phyloP scores from a whole-genome alignment of 2,888 invertebrate species.

The Orthosia gothica region DNA sequence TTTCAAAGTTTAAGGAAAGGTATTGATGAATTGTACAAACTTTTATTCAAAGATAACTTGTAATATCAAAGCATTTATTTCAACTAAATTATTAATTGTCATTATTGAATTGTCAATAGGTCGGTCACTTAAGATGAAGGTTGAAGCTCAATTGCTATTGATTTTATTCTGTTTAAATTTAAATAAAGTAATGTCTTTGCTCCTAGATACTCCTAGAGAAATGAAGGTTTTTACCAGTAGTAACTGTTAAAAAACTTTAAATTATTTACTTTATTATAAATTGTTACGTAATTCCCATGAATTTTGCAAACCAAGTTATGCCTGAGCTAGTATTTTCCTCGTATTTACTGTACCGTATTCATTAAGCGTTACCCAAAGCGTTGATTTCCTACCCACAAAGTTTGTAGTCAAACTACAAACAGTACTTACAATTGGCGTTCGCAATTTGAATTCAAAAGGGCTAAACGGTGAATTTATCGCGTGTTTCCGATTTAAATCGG shows the following conservation, averaged over 20 bases:
- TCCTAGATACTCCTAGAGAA: too few relatives aligned
- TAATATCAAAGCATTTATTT: not conserved
- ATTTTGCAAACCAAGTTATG: not conserved
- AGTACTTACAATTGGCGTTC: constrained; percentile 73
- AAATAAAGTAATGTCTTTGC: too few relatives aligned
- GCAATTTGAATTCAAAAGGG: constrained; percentile 85
- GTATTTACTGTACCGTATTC: constrained; percentile 13
- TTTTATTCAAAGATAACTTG: not conserved
- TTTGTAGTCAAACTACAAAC: constrained; percentile 56
- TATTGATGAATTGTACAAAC: not conserved
- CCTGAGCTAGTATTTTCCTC: not conserved
- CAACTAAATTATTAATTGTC: too few relatives aligned
- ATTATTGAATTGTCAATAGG: too few relatives aligned
- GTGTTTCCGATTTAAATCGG: constrained; percentile 90
- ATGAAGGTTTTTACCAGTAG: too few relatives aligned
- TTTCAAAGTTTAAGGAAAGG: not conserved
- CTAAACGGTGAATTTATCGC: constrained; percentile 88
- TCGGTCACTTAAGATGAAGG: too few relatives aligned
- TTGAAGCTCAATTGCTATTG: too few relatives aligned
- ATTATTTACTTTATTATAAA: not conserved
- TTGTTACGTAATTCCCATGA: not conserved
- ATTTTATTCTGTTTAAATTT: not conserved
- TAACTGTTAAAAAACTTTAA: not conserved
- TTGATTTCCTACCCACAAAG: constrained; percentile 44
- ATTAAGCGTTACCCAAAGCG: constrained; percentile 24